Conservation (phyloP, 1,140 invertebrate genomes). For the Drosophila orosa region DNA sequence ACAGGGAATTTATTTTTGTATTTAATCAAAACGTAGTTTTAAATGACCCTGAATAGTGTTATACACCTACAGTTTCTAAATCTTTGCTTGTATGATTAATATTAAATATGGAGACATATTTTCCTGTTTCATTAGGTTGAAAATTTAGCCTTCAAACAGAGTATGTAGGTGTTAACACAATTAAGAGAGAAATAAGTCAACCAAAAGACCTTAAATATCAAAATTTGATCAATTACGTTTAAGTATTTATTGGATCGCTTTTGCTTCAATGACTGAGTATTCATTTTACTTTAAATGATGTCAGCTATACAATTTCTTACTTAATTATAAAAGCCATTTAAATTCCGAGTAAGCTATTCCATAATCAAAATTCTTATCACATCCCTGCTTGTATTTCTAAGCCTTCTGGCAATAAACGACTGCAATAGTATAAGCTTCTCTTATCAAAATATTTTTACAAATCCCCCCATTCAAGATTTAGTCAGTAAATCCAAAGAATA, state of each 20-base stretch:
- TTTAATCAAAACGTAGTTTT: background rate
- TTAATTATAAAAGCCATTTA: background rate
- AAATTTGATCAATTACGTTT: background rate
- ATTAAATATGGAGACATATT: slow-evolving; percentile 7
- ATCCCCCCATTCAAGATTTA: background rate
- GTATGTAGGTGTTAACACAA: slow-evolving; percentile 14
- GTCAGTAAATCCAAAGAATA: slow-evolving; percentile 10
- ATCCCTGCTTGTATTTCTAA: background rate
- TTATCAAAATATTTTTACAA: slow-evolving; percentile 19
- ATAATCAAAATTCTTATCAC: background rate
- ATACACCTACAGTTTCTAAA: background rate
- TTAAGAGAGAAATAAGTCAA: slow-evolving; percentile 6
- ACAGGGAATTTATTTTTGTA: background rate
- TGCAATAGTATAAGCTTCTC: background rate
- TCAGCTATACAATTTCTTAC: background rate
- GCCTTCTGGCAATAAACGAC: background rate
- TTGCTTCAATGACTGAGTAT: background rate
- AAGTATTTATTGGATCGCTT: too few species aligned
- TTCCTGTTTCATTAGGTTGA: background rate
- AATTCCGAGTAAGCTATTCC: slow-evolving; percentile 2
- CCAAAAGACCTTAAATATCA: background rate
- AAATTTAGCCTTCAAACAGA: slow-evolving; percentile 4
- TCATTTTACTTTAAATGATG: background rate
- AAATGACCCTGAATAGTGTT: background rate
- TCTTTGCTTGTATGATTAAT: background rate